Percentiles rank a stretch among this genome's conserved stretches.
Evolutionary conservation across 2,113 vertebrate genomes (phyloP).

Genomic region (Axis porcinus): DNA sequence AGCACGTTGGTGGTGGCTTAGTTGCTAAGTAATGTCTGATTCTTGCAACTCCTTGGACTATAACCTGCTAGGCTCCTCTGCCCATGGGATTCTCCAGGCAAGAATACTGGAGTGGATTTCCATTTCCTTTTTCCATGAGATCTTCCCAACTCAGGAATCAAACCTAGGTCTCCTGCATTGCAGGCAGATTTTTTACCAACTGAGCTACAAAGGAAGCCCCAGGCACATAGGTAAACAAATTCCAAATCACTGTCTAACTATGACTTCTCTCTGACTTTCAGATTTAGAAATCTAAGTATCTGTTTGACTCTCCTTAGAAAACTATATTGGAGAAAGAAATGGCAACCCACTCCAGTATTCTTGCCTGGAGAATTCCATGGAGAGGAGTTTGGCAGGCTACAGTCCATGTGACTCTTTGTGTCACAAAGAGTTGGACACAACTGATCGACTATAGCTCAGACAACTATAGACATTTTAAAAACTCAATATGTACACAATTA

Average conservation of each 20-base stretch:
- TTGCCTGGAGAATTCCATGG: background rate
- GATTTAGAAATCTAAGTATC: background rate
- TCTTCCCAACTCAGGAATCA: background rate
- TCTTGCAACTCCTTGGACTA: background rate
- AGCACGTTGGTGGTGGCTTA: background rate
- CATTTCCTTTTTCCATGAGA: background rate
- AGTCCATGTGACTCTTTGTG: rapidly evolving
- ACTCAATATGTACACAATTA: background rate
- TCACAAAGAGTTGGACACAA: background rate
- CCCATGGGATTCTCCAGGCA: background rate
- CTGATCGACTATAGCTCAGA: background rate
- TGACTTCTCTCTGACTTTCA: background rate
- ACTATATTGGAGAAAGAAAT: background rate
- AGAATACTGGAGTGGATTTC: background rate
- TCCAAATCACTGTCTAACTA: background rate
- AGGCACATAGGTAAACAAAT: background rate
- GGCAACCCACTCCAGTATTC: background rate
- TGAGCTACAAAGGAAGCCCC: background rate
- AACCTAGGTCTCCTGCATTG: background rate
- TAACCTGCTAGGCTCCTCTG: background rate
- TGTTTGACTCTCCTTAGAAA: background rate
- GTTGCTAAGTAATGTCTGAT: background rate
- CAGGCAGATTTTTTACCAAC: background rate
- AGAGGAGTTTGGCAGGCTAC: background rate
- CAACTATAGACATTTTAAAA: background rate